phyloP scores from a whole-genome alignment of 1,140 invertebrate genomes.

The Brachionus rotundiformis region DNA sequence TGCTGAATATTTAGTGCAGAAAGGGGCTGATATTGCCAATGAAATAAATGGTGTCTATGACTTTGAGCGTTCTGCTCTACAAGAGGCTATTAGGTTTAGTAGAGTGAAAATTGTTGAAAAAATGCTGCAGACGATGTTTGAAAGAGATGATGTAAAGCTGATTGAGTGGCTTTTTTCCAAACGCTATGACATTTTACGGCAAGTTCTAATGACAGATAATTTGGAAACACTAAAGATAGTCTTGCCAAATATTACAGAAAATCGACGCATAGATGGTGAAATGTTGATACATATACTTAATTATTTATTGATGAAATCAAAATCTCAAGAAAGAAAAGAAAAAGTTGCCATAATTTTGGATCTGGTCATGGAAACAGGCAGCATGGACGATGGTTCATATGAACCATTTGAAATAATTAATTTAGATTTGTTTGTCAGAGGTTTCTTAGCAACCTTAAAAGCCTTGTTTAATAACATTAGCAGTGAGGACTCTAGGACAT shows the following conservation, averaged over 20 bases:
- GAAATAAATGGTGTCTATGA: background rate
- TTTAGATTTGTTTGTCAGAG: slow-evolving; percentile 26
- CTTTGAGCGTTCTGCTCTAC: slow-evolving; percentile 44
- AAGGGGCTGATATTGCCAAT: slow-evolving; percentile 22
- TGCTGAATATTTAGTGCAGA: slow-evolving; percentile 10
- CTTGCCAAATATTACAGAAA: slow-evolving; percentile 39
- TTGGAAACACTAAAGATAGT: slow-evolving; percentile 33
- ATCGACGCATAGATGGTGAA: slow-evolving; percentile 40
- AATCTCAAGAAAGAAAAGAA: slow-evolving; percentile 21
- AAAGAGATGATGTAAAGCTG: slow-evolving; percentile 13
- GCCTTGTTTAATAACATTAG: slow-evolving; percentile 39
- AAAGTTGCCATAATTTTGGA: slow-evolving; percentile 10
- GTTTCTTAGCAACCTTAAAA: slow-evolving; percentile 41
- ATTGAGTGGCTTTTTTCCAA: slow-evolving; percentile 50
- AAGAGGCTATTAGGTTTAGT: slow-evolving; percentile 44
- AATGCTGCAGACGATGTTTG: slow-evolving; percentile 3
- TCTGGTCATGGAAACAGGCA: background rate
- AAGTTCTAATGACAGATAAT: slow-evolving; percentile 42
- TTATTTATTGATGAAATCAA: slow-evolving; percentile 43
- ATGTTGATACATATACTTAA: slow-evolving; percentile 42
- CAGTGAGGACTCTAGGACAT: slow-evolving; percentile 35
- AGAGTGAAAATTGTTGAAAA: slow-evolving; percentile 19
- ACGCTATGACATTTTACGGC: slow-evolving; percentile 33
- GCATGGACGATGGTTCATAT: background rate
- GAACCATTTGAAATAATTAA: slow-evolving; percentile 7